phyloP scores from a whole-genome alignment of 2,113 vertebrate genomes.

The Orycteropus afer region DNA sequence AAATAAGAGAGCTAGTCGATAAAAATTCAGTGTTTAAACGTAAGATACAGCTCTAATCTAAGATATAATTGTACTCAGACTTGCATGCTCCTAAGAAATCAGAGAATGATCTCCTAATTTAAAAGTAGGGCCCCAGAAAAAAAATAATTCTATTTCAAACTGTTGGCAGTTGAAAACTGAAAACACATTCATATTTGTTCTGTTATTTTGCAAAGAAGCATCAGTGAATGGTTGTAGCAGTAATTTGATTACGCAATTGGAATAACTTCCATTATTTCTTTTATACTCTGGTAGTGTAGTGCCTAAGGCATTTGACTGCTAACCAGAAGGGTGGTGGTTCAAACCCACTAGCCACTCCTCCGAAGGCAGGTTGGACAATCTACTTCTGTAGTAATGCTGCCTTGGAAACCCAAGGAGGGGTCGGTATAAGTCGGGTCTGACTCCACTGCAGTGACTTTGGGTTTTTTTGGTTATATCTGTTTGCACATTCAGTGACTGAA shows the following conservation, averaged over 20 bases:
- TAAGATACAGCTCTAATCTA: slow-evolving; percentile 93
- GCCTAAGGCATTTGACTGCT: no score
- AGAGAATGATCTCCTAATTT: not conserved
- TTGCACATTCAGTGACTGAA: slow-evolving; percentile 17
- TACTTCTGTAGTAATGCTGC: no score
- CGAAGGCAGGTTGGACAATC: no score
- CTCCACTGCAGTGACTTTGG: no score
- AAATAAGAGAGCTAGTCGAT: slow-evolving; percentile 85
- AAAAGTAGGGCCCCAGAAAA: not conserved
- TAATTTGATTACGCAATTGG: not conserved
- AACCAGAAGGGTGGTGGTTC: no score
- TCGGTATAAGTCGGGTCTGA: no score
- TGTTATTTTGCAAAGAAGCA: not conserved
- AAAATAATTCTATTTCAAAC: slow-evolving; percentile 29
- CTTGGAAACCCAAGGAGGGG: no score
- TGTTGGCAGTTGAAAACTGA: slow-evolving; percentile 4
- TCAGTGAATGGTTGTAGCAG: not conserved
- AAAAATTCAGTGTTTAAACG: slow-evolving; percentile 87
- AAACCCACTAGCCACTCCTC: no score
- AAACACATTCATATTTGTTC: slow-evolving; percentile 7
- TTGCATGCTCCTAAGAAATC: not conserved
- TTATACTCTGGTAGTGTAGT: no score
- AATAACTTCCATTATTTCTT: not conserved
- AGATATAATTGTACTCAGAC: slow-evolving; percentile 75
- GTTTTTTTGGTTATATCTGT: no score